Base-by-base conservation (phyloP, 2,113 vertebrate genomes). In the Tursiops truncatus region DNA sequence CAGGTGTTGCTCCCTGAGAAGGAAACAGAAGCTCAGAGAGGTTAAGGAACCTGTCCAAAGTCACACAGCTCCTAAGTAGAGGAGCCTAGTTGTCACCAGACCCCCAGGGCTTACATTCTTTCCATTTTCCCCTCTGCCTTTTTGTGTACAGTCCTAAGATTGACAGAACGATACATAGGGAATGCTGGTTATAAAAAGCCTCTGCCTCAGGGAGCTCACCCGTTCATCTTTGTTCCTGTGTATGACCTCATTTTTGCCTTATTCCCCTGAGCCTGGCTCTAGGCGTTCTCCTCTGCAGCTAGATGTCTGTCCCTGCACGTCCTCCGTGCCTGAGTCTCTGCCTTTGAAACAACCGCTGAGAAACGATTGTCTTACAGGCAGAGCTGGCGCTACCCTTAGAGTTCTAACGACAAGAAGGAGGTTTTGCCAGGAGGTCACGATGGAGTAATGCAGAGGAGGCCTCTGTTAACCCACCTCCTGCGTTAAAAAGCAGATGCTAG, bases 151-250 rank as follows among this genome's bases (percentile, higher is more conserved):
- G 33, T 82, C 47, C 38, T 26, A 36, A 90, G 76, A 83, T 85
- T 93, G 93, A 94, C 71, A 85, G 56, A 5, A 63, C 33, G 44
- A 77, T 96, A 76, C 89, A 95, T 96, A 93, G 94, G 97, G 95
- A 85, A 97, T 83, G 58, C 36, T 23, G 33, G 85, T 85, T 95
- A 83, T 94, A 82, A 97, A 96, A 94, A 94, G 60, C 47, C 60
- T 91, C 71, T 85, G n/a, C 96, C 88, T 92, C 80, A 18, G 95
- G 91, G 84, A 88, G 36, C 88, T 84, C 65, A 31, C 91, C 25
- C 47, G 67, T 17, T 94, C 76, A 3, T 68, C 68, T 90, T 70
- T 41, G 58, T 65, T 68, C 67, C 71, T 31, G 8, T 14, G 2
- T 50, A 10, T 2, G 81, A 76, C 97, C 88, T 96, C 92, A 15